Percentiles rank a stretch among this genome's conserved stretches.
Evolutionary conservation across 2,888 invertebrate genomes (phyloP).

Genomic region (Drosophila lutescens): DNA sequence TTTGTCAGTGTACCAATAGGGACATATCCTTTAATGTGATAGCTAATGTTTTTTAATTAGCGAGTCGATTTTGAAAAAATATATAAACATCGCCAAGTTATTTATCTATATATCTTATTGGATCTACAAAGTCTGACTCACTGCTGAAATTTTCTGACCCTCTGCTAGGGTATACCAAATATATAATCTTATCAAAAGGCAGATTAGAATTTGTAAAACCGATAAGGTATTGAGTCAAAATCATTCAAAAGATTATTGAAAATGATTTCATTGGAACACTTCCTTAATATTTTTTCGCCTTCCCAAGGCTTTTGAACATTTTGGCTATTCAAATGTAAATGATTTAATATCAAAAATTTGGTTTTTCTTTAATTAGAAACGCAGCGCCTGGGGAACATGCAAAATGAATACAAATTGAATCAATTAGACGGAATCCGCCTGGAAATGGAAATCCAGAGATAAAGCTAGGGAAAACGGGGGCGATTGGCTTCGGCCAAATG

Average conservation of each 20-base stretch:
- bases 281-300: background rate
- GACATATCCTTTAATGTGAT: too few species aligned
- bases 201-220: background rate
- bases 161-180: background rate
- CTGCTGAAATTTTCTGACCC: background rate
- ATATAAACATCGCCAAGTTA: too few species aligned
- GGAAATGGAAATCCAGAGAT: conserved; percentile 26
- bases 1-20: too few species aligned
- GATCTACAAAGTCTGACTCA: too few species aligned
- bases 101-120: too few species aligned
- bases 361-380: conserved; percentile 34
- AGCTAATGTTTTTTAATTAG: too few species aligned
- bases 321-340: conserved; percentile 40
- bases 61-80: too few species aligned
- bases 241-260: background rate
- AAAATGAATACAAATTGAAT: conserved; percentile 67
- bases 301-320: background rate
- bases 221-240: background rate
- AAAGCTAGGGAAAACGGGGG: conserved; percentile 8
- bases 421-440: conserved; percentile 51
- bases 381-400: conserved; percentile 25
- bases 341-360: conserved; percentile 27
- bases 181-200: conserved; percentile 2
- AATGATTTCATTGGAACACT: background rate
- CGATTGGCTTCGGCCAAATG: conserved; percentile 25